Conservation (phyloP, 2,113 vertebrate genomes). For the Nicator chloris region DNA sequence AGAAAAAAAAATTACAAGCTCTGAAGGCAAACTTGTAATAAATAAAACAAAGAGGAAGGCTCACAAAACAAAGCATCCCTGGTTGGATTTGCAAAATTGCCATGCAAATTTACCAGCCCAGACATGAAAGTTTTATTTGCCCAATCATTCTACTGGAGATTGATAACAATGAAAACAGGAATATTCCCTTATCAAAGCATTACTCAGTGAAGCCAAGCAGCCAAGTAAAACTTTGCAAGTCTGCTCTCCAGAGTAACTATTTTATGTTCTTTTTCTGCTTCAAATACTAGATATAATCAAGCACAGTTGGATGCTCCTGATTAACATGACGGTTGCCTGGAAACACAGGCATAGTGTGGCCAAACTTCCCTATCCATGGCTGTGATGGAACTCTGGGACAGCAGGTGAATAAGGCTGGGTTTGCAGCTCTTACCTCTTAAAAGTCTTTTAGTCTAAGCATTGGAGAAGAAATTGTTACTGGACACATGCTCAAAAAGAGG, state of each 20-base stretch:
- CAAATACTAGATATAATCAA: constrained; percentile 39
- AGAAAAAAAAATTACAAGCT: not conserved
- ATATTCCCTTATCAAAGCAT: not conserved
- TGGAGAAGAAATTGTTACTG: not conserved
- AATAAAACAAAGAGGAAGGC: not conserved
- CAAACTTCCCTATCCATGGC: not conserved
- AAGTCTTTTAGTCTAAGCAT: not conserved
- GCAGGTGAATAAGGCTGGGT: not conserved
- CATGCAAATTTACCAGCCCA: not conserved
- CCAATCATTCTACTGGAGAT: not conserved
- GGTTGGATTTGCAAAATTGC: not conserved
- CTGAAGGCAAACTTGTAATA: not conserved
- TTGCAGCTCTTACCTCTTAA: not conserved
- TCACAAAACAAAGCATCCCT: not conserved
- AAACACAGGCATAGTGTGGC: not conserved
- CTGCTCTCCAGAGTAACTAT: not conserved
- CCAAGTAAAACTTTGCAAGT: constrained; percentile 22
- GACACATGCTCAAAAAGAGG: not conserved
- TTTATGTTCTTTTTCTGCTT: constrained; percentile 46
- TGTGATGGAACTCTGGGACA: not conserved
- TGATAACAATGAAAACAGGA: not conserved
- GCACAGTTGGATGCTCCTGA: constrained; percentile 43
- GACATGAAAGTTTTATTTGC: not conserved
- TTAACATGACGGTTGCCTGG: constrained; percentile 35
- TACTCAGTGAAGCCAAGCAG: not conserved